phyloP scores from a whole-genome alignment of 2,888 invertebrate genomes.

The Eutolmus rufibarbis region DNA sequence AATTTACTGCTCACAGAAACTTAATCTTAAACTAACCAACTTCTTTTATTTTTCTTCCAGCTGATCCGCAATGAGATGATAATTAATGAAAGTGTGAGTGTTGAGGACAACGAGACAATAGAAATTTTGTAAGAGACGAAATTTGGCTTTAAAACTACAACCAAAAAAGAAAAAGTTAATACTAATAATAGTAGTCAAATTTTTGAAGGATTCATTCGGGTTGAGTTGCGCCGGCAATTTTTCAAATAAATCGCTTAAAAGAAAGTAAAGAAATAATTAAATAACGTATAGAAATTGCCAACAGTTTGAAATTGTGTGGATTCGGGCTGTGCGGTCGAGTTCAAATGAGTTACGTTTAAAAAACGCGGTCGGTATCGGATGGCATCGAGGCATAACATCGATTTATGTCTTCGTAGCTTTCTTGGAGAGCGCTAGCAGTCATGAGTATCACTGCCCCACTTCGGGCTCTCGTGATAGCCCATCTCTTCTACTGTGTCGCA shows the following conservation, averaged over 20 bases:
- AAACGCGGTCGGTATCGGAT: conserved; percentile 22
- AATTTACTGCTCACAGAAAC: not conserved
- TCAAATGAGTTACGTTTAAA: conserved; percentile 2
- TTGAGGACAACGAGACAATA: conserved; percentile 15
- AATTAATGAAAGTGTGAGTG: conserved; percentile 41
- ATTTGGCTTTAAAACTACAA: not conserved
- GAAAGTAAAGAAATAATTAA: not conserved
- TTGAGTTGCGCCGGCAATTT: not conserved
- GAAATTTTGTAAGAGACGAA: not conserved
- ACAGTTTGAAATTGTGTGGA: not conserved
- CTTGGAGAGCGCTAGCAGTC: conserved; percentile 53
- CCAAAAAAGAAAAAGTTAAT: not conserved
- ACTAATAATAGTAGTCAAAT: not conserved
- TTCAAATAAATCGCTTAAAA: not conserved
- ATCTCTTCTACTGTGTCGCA: conserved; percentile 60
- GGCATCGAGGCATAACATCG: conserved; percentile 41
- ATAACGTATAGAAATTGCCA: not conserved
- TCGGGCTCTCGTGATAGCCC: conserved; percentile 61
- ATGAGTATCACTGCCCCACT: conserved; percentile 61
- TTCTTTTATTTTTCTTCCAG: conserved; percentile 43
- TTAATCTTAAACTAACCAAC: not conserved
- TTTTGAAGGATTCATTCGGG: not conserved
- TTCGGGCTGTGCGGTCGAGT: not conserved
- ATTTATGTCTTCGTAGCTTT: conserved; percentile 48
- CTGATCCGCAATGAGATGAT: conserved; percentile 46